Base-by-base conservation (phyloP, 92 coral and sea anemone genomes). In the Montipora capitata region DNA sequence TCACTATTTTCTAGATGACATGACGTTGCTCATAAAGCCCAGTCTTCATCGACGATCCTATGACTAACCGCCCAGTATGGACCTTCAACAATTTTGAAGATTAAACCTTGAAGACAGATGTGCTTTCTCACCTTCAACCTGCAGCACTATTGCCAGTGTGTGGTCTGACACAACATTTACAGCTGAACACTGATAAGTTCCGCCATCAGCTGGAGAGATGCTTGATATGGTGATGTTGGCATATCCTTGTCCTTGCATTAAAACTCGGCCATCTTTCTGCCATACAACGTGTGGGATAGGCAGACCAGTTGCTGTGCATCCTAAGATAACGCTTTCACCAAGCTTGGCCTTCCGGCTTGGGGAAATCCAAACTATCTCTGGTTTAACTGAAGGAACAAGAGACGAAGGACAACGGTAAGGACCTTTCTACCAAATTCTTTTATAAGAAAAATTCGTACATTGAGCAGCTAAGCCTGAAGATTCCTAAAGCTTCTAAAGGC, bases 171-270 rank as follows among this genome's bases (percentile, higher is more conserved):
- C 88, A 76, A 40, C 63, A 82, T 96, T 98, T n/a, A 56, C 75
- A 1, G 98, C 96, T n/a, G 78, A 75, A 74, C 99, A 98, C 40
- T 78, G 70, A 74, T 98, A 98, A 38, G 54, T 79, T 7, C 98
- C 98, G 3, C 79, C 87, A 79, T 96, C 95, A 40, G 83, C 83
- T 1, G 58, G 63, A 40, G 79, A 77, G 38, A 85, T 80, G 40
- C 45, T 84, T 40, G 45, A 75, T 18, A 96, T 57, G 10, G 94
- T 93, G 78, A 90, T 88, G 66, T 89, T 95, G 11, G 77, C 76
- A 61, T 85, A 48, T 5, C 61, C 41, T 42, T 80, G 27, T 77
- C 87, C 86, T 43, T 81, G 75, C 10, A 57, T 85, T 2, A 95
- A 78, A n/a, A 88, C 68, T 12, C 13, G 52, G 66, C 80, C 78